phyloP scores from a whole-genome alignment of 2,797 vertebrate genomes.

The Pogoniulus pusillus region DNA sequence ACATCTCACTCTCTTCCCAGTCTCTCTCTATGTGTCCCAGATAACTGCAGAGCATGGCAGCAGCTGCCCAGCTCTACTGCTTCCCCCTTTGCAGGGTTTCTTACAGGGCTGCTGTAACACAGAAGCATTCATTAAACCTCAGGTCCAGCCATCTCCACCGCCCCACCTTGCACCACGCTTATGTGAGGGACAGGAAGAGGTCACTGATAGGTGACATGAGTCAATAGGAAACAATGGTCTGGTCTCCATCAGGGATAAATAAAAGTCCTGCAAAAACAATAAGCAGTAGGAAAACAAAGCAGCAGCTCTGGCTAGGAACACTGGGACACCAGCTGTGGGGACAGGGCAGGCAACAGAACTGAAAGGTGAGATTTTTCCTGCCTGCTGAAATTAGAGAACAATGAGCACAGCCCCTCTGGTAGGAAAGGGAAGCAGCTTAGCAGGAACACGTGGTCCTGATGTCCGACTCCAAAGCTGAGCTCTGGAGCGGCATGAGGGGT shows the following conservation, averaged over 20 bases:
- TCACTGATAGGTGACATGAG: slow-evolving; percentile 31
- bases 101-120: fast-evolving
- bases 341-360: background rate
- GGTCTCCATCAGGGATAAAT: slow-evolving; percentile 35
- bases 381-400: slow-evolving; percentile 37
- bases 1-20: background rate
- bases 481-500: background rate
- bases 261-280: slow-evolving; percentile 12
- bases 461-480: background rate
- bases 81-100: background rate
- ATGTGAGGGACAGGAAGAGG: slow-evolving; percentile 69
- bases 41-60: fast-evolving
- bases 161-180: slow-evolving; percentile 31
- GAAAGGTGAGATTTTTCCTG: slow-evolving; percentile 10
- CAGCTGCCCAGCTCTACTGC: background rate
- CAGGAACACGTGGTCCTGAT: background rate
- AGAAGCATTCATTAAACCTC: fast-evolving
- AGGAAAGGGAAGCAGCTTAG: slow-evolving; percentile 45
- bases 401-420: background rate
- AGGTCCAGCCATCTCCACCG: background rate
- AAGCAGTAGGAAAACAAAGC: background rate
- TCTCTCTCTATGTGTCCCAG: fast-evolving
- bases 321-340: slow-evolving; percentile 3
- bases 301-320: background rate
- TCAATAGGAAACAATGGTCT: slow-evolving; percentile 70